Evolutionary conservation across 2,113 vertebrate genomes (phyloP).

Genomic region (Hepsetus odoe): DNA sequence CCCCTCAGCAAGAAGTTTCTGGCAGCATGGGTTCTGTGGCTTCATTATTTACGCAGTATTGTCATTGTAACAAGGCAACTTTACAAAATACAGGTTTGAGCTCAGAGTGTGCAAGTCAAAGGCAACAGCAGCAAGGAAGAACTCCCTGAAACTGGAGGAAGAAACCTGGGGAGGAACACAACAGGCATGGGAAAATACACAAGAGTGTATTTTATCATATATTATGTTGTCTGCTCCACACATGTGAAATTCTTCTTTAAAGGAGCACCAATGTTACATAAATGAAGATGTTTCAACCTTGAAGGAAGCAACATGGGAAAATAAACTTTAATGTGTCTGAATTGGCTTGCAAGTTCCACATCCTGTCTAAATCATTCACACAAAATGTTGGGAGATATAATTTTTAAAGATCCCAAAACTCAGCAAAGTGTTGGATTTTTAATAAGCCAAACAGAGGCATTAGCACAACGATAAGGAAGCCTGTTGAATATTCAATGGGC

Average conservation of each 20-base stretch:
- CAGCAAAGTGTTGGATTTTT: neutral
- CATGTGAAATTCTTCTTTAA: neutral
- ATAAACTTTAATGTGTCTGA: neutral
- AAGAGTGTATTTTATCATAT: too few species aligned
- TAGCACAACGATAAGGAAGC: neutral
- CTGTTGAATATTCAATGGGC: conserved; percentile 10
- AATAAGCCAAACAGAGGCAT: neutral
- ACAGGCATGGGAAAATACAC: too few species aligned
- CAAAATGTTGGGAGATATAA: neutral
- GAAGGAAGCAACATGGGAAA: neutral
- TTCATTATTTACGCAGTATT: too few species aligned
- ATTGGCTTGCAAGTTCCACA: neutral
- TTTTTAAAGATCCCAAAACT: neutral
- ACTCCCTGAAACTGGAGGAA: too few species aligned
- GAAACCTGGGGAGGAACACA: too few species aligned
- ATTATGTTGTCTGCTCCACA: too few species aligned
- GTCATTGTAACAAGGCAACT: too few species aligned
- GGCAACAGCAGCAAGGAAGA: too few species aligned
- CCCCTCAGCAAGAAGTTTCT: too few species aligned
- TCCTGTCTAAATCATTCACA: neutral
- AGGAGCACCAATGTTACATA: neutral
- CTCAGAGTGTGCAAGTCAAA: too few species aligned
- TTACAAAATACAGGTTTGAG: too few species aligned
- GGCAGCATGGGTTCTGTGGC: too few species aligned
- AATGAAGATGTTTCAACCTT: neutral